Evolutionary conservation across 64 coral and sea anemone genomes (phyloP).

Genomic region (Pocillopora verrucosa): DNA sequence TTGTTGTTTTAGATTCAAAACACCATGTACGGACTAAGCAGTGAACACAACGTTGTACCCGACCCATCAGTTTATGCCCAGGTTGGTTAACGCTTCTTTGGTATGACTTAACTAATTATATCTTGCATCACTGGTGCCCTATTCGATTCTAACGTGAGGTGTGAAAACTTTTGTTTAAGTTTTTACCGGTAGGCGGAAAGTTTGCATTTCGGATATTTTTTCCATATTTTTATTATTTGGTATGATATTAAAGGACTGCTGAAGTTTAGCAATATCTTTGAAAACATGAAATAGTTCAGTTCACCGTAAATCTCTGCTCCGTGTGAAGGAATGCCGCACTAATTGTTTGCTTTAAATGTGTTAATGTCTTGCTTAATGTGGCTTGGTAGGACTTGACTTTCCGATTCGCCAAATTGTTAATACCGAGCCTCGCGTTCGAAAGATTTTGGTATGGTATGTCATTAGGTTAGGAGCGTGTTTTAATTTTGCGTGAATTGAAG

Average conservation of each 20-base stretch:
- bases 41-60: slow-evolving; percentile 89
- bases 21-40: slow-evolving; percentile 80
- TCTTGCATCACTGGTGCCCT: neutral
- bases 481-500: neutral
- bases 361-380: neutral
- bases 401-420: neutral
- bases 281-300: neutral
- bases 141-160: neutral
- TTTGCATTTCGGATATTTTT: slow-evolving; percentile 17
- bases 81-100: slow-evolving; percentile 54
- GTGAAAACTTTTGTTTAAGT: neutral
- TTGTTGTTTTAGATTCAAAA: slow-evolving; percentile 47
- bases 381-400: neutral
- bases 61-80: slow-evolving; percentile 94
- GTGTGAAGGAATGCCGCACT: slow-evolving; percentile 35
- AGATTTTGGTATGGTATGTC: neutral
- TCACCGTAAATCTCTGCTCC: neutral
- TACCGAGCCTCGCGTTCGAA: neutral
- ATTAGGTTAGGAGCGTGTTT: neutral
- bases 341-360: slow-evolving; percentile 21
- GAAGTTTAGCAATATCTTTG: slow-evolving; percentile 1
- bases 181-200: neutral
- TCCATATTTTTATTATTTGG: slow-evolving; percentile 13
- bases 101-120: neutral
- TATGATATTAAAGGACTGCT: neutral